phyloP scores from a whole-genome alignment of 2,888 invertebrate genomes.

The Poecilobothrus nobilitatus region DNA sequence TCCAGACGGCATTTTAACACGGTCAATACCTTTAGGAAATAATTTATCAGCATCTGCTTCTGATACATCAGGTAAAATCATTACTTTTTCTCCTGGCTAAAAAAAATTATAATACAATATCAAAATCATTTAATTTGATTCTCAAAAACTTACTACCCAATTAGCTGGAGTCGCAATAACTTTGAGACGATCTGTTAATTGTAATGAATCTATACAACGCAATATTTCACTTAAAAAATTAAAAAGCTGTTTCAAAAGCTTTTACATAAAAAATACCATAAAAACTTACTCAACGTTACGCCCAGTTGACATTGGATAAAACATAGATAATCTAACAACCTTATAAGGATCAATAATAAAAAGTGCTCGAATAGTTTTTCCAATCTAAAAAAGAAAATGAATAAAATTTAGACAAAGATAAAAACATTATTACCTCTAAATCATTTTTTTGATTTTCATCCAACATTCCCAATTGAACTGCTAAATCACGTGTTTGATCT shows the following conservation, averaged over 20 bases:
- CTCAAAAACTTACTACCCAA: slow-evolving; percentile 60
- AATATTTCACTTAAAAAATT: slow-evolving; percentile 61
- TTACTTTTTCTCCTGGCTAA: slow-evolving; percentile 64
- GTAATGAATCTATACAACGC: slow-evolving; percentile 73
- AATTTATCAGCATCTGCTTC: slow-evolving; percentile 56
- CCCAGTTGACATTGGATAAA: slow-evolving; percentile 78
- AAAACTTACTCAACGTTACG: slow-evolving; percentile 71
- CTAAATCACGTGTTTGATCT: slow-evolving; percentile 62
- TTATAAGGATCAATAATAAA: slow-evolving; percentile 76
- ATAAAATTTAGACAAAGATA: background rate
- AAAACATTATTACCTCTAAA: slow-evolving; percentile 40
- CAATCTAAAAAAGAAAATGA: slow-evolving; percentile 35
- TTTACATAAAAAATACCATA: background rate
- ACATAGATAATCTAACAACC: slow-evolving; percentile 67
- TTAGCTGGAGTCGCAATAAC: slow-evolving; percentile 78
- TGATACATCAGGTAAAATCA: slow-evolving; percentile 65
- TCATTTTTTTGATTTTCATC: slow-evolving; percentile 63
- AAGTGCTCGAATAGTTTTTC: slow-evolving; percentile 64
- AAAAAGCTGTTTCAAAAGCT: background rate
- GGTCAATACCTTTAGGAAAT: slow-evolving; percentile 62
- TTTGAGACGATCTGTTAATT: slow-evolving; percentile 60
- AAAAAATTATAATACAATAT: slow-evolving; percentile 1
- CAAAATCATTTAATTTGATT: background rate
- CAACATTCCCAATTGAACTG: slow-evolving; percentile 67
- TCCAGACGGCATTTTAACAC: slow-evolving; percentile 65